A percentile compares a stretch with the other conserved stretches of the same genome.
These are phyloP conservation scores for Sebastes iracundus DNA, from an alignment of 2,797 vertebrate species.

Conservation along the genomic window DNA sequence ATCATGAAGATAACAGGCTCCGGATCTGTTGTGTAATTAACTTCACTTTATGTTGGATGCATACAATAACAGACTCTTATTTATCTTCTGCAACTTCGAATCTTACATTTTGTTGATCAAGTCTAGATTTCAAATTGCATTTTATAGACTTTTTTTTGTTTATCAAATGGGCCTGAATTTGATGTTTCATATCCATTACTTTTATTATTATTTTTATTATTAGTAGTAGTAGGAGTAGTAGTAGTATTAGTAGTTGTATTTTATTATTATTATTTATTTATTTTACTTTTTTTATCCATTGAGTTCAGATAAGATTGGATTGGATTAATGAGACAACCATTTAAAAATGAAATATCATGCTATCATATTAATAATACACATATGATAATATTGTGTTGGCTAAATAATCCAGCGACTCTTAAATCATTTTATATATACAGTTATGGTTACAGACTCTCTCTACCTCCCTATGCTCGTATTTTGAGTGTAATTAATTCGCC, in stretches of 20 bases:
- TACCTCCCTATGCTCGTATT: too few relatives aligned
- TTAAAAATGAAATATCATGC: too few relatives aligned
- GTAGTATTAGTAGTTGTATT: too few relatives aligned
- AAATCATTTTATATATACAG: too few relatives aligned
- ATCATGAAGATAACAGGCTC: conserved; percentile 20
- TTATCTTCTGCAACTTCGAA: neutral
- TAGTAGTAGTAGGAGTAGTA: too few relatives aligned
- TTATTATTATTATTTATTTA: neutral
- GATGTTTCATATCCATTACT: neutral
- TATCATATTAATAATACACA: too few relatives aligned
- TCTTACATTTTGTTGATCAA: neutral
- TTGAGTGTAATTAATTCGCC: too few relatives aligned
- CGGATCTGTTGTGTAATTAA: conserved; percentile 17
- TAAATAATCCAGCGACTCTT: neutral
- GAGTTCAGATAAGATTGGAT: neutral
- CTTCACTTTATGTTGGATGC: conserved; percentile 6
- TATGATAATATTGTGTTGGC: neutral
- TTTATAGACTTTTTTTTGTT: neutral
- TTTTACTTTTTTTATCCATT: neutral
- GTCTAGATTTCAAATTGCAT: neutral
- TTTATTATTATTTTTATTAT: too few relatives aligned
- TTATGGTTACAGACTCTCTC: too few relatives aligned
- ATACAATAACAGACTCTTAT: neutral
- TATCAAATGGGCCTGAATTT: neutral
- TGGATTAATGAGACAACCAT: too few relatives aligned